Base-by-base conservation (phyloP, 35 echinoderm and acorn worm species). In the Anneissia japonica region DNA sequence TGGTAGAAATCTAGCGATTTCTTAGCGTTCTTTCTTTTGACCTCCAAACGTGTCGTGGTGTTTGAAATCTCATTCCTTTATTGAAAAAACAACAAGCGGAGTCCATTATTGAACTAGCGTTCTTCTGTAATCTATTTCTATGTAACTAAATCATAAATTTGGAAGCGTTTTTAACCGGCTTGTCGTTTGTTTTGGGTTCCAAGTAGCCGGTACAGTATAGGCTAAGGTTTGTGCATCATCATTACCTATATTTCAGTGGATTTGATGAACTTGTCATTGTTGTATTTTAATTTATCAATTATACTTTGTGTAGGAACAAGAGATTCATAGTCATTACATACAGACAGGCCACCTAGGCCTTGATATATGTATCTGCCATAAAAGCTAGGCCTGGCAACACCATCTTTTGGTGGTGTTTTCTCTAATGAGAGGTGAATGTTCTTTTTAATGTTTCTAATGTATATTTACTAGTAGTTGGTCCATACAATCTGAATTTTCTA, bases 31-130 rank as follows among this genome's bases (percentile, higher is more conserved):
- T 40, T 88, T 92, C 78, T 46, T 92, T 86, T 84, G 86, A 87
- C 86, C 90, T 87, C 87, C 90, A 79, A 83, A 87, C 81, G 78
- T 83, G 79, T 86, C 90, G 90, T 77, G 79, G 74, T 81, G 80
- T 80, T 87, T 72, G 76, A 92, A 92, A 92, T 87, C 77, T 86
- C 90, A 81, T 92, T 92, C 90, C 77, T 92, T 92, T 92, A 83
- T 87, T 92, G 87, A 83, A 74, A 92, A 92, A 92, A 92, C 90
- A 87, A 92, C 85, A 80, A 92, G 35, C 74, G 73, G 74, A 75
- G 40, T 86, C 84, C 77, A 73, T 86, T 86, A 64, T 64, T 64
- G 51, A 64, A 64, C 7, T 64, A 64, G 51, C 51, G 51, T 64
- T 64, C 26, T 23, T 64, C 5, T 64, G 21, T 23, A 64, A 16